phyloP scores from a whole-genome alignment of 1,140 invertebrate species.

The Drosophila pandora region DNA sequence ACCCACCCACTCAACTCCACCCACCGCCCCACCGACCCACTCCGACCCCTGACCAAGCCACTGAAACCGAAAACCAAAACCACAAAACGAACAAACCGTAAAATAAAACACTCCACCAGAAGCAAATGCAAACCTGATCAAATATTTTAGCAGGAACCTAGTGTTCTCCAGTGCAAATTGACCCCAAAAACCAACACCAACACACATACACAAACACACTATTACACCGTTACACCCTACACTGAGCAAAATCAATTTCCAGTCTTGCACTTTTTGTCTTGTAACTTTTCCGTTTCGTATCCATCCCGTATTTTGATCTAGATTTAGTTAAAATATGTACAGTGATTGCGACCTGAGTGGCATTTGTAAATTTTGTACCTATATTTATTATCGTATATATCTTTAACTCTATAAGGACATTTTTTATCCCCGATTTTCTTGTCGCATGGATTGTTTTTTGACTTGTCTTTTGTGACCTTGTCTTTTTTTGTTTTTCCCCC shows the following conservation, averaged over 20 bases:
- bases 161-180: slow-evolving; percentile 7
- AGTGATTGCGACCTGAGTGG: slow-evolving; percentile 24
- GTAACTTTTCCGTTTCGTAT: slow-evolving; percentile 24
- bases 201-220: slow-evolving; percentile 39
- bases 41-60: slow-evolving; percentile 12
- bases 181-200: slow-evolving; percentile 40
- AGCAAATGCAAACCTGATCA: slow-evolving; percentile 36
- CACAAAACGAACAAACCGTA: slow-evolving; percentile 36
- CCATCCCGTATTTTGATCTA: slow-evolving; percentile 30
- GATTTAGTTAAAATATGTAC: slow-evolving; percentile 41
- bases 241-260: slow-evolving; percentile 28
- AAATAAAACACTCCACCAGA: slow-evolving; percentile 36
- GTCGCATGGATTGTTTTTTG: slow-evolving; percentile 48
- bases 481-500: slow-evolving; percentile 12
- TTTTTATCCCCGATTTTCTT: slow-evolving; percentile 46
- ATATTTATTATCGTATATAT: slow-evolving; percentile 27
- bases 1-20: slow-evolving; percentile 29
- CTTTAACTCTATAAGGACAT: slow-evolving; percentile 20
- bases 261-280: slow-evolving; percentile 38
- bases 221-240: slow-evolving; percentile 18
- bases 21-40: neutral
- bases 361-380: slow-evolving; percentile 35
- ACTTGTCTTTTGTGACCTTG: slow-evolving; percentile 32
- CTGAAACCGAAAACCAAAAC: slow-evolving; percentile 34
- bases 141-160: slow-evolving; percentile 40